Base-by-base conservation (phyloP, 2,113 vertebrate species). In the Scophthalmus maximus region DNA sequence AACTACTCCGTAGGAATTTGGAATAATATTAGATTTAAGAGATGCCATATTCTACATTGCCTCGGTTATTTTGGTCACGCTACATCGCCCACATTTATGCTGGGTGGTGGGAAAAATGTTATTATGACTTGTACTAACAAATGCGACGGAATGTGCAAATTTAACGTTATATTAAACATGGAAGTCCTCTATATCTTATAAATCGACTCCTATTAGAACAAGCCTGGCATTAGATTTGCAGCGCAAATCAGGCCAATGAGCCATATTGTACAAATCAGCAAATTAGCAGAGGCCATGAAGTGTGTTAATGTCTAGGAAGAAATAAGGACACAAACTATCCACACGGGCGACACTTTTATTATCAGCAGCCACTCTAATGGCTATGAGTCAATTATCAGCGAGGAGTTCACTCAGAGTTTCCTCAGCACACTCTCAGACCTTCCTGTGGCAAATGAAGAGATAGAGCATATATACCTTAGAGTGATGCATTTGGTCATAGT, bases 221-320 rank as follows among this genome's bases (percentile, higher is more conserved):
- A 92, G 88, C 73, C 85, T 81, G 82, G 90, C 89, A 89, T 91
- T 92, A 91, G 91, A 93, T 92, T 86, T 89, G 87, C 88, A 76
- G 89, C 87, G 89, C 87, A 90, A 92, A 93, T 94, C 92, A 92
- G 91, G 88, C 89, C 92, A 94, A 93, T 94, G 93, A 94, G 91
- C 91, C 93, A 93, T 92, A 94, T 91, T 93, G 92, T 90, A 92
- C 89, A 92, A 92, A 94, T 94, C 91, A 93, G 91, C 92, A 93
- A 93, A 93, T 94, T 93, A 94, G 86, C 93, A 91, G 89, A 88
- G 91, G 90, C 92, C 92, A 92, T 93, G 91, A 93, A 92, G 90
- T 93, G 91, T 92, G 90, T 92, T 94, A 94, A 94, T 93, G 90
- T 91, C 89, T 85, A 86, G 86, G 90, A 91, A 91, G 85, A 88